Percentiles rank a stretch among this genome's conserved stretches.
phyloP scores from a whole-genome alignment of 2,113 vertebrate genomes.

The Pelecanus crispus region DNA sequence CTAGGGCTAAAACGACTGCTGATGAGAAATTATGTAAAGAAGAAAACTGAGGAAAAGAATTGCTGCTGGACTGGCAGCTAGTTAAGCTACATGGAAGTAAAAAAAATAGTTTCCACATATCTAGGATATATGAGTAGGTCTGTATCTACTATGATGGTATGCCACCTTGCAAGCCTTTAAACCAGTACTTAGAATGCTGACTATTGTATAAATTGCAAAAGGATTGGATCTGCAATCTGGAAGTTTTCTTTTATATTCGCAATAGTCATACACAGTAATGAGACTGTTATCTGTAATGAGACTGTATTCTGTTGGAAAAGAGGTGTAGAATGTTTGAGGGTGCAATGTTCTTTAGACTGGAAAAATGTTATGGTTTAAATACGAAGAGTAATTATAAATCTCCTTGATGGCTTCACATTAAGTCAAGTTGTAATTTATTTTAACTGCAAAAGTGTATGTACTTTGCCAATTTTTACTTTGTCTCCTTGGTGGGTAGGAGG shows the following conservation, averaged over 20 bases:
- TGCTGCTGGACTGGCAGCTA: neutral
- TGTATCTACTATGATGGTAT: neutral
- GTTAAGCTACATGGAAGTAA: neutral
- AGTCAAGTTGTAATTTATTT: neutral
- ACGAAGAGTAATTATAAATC: conserved; percentile 28
- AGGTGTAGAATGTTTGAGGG: neutral
- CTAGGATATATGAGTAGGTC: neutral
- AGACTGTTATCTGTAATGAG: neutral
- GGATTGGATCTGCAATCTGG: neutral
- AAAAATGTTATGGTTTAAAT: neutral
- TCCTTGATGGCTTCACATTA: neutral
- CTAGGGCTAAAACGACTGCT: neutral
- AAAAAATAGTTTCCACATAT: neutral
- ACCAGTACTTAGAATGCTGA: neutral
- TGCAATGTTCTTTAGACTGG: neutral
- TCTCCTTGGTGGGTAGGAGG: neutral
- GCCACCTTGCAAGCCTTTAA: neutral
- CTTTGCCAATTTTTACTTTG: neutral
- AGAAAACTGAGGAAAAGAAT: neutral
- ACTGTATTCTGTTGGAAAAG: neutral
- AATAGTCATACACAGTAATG: neutral
- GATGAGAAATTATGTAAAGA: neutral
- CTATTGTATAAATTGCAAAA: neutral
- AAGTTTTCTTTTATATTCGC: neutral
- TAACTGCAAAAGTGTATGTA: neutral